Percentiles rank a stretch among this genome's conserved stretches.
Conservation (phyloP, 2,888 invertebrate species). For the Chromoteleia sp. region DNA sequence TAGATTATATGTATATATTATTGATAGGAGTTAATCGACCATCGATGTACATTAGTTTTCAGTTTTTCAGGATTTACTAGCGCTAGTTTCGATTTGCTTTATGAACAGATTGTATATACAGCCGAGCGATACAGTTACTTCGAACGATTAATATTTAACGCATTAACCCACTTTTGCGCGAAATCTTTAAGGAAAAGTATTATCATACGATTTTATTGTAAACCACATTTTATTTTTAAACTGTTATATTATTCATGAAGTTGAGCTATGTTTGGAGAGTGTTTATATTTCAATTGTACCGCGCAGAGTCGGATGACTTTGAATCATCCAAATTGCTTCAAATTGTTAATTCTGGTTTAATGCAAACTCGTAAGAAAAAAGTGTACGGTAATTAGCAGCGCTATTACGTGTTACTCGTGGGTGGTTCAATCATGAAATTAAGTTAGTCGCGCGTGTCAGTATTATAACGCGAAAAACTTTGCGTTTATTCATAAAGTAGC, state of each 20-base stretch:
- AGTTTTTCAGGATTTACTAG: conserved; percentile 9
- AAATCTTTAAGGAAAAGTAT: conserved; percentile 15
- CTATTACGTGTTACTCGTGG: conserved; percentile 31
- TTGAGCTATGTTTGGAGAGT: neutral
- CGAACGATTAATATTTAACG: conserved; percentile 44
- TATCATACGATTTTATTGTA: neutral
- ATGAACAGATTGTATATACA: conserved; percentile 4
- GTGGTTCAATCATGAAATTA: conserved; percentile 42
- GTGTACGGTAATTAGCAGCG: conserved; percentile 20
- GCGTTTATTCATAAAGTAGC: no score
- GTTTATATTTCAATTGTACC: neutral
- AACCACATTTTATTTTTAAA: conserved; percentile 7
- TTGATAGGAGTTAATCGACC: no score
- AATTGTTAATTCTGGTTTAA: no score
- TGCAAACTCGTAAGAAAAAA: conserved; percentile 30
- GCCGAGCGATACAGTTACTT: conserved; percentile 13
- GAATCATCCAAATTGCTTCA: no score
- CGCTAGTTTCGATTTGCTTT: conserved; percentile 38
- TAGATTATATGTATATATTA: no score
- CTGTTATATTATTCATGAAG: neutral
- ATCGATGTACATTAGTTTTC: no score
- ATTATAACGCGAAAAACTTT: neutral
- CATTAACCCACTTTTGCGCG: conserved; percentile 32
- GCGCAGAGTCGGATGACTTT: no score
- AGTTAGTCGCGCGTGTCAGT: conserved; percentile 34